Percentiles rank a stretch among this genome's conserved stretches.
Conservation (phyloP, 2,797 vertebrate genomes). For the Merluccius polli region DNA sequence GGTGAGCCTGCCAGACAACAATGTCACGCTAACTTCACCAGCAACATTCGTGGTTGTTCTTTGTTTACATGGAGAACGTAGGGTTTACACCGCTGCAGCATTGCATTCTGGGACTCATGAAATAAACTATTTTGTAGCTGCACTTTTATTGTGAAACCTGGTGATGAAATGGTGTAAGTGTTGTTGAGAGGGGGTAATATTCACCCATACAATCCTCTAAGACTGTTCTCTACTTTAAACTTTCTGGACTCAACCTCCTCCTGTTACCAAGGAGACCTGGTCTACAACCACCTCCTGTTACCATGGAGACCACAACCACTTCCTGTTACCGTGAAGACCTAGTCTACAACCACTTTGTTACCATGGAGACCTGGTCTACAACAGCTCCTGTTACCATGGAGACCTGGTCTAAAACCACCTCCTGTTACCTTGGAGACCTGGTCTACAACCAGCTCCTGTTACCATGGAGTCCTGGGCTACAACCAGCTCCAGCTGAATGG, state of each 20-base stretch:
- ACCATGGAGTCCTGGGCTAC: background rate
- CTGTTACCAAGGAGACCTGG: no score
- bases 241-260: background rate
- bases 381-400: no score
- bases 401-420: background rate
- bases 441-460: background rate
- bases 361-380: background rate
- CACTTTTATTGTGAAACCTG: background rate
- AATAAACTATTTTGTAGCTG: background rate
- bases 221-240: background rate
- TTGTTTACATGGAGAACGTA: slow-evolving; percentile 43
- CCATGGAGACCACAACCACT: background rate
- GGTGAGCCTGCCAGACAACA: slow-evolving; percentile 10
- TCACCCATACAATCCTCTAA: background rate
- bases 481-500: background rate
- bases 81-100: background rate
- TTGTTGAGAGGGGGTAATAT: background rate
- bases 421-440: background rate
- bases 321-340: background rate
- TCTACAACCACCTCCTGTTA: no score
- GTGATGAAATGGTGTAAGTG: background rate
- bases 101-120: background rate
- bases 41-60: slow-evolving; percentile 39
- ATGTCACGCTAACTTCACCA: slow-evolving; percentile 50
- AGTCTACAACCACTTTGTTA: background rate